Evolutionary conservation across 2,113 vertebrate genomes (phyloP).

Genomic region (Pangasianodon gigas): DNA sequence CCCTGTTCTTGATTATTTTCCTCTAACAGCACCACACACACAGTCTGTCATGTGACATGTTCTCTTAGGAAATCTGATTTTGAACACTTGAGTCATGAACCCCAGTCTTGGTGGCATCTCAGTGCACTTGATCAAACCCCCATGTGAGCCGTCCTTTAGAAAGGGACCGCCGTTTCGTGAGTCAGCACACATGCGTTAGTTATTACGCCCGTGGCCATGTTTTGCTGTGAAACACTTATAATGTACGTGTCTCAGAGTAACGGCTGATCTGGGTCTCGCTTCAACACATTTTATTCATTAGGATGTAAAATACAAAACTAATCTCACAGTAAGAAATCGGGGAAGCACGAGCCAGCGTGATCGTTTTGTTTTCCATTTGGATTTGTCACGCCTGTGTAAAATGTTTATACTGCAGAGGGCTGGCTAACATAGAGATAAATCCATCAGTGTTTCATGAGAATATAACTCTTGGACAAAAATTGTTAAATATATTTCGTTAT

Average conservation of each 20-base stretch:
- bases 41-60: not conserved
- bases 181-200: conserved; percentile 21
- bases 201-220: not conserved
- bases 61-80: not conserved
- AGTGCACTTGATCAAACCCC: not conserved
- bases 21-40: not conserved
- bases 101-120: not conserved
- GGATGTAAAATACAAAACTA: not conserved
- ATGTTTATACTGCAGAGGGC: not conserved
- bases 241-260: not conserved
- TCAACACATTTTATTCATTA: conserved; percentile 5
- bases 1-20: not conserved
- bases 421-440: not conserved
- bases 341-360: not conserved
- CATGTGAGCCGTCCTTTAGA: not conserved
- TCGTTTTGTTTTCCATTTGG: not conserved
- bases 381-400: not conserved
- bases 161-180: not conserved
- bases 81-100: not conserved
- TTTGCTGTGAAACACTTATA: not conserved
- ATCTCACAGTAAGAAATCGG: not conserved
- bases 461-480: not conserved
- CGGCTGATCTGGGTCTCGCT: not conserved
- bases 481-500: not conserved
- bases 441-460: not conserved